phyloP scores from a whole-genome alignment of 2,797 vertebrate genomes.

The Petrocephalus sullivani region DNA sequence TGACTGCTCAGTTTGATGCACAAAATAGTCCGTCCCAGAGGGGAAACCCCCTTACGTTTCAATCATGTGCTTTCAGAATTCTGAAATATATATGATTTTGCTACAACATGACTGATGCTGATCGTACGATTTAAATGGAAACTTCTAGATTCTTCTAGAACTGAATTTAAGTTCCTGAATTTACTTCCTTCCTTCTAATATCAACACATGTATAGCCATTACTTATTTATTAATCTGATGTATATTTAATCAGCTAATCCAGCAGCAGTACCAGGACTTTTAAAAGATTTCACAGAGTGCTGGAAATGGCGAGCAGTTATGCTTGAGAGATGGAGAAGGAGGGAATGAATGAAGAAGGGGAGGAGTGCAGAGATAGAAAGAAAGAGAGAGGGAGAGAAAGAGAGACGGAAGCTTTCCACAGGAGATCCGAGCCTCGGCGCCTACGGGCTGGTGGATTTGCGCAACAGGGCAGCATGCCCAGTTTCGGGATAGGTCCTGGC shows the following conservation, averaged over 20 bases:
- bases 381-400: neutral
- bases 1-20: no score
- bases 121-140: neutral
- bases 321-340: neutral
- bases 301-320: neutral
- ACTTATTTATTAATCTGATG: neutral
- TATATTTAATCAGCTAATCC: neutral
- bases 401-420: neutral
- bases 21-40: neutral
- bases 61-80: neutral
- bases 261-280: neutral
- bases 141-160: neutral
- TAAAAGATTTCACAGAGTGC: neutral
- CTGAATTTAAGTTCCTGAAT: neutral
- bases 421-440: neutral
- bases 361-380: neutral
- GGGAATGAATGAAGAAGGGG: neutral
- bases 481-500: neutral
- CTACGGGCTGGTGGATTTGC: neutral
- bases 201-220: neutral
- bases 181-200: neutral
- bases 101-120: neutral
- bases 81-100: neutral
- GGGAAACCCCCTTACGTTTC: neutral
- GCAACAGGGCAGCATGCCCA: neutral